Percentiles rank a stretch among this genome's conserved stretches.
Conservation (phyloP, 1,140 invertebrate genomes). For the Cyrtorhinus lividipennis region DNA sequence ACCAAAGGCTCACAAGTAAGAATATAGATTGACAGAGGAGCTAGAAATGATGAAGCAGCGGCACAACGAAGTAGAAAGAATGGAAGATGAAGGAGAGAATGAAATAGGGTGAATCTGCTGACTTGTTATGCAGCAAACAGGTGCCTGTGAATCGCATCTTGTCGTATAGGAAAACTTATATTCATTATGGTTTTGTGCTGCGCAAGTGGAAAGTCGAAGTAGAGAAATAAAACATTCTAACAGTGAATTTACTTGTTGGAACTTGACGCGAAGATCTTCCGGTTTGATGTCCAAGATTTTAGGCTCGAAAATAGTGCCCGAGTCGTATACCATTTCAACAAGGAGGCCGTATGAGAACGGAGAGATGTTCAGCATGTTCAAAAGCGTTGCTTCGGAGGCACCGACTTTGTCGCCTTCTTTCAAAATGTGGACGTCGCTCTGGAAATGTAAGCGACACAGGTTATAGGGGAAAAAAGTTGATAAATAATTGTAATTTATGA, state of each 20-base stretch:
- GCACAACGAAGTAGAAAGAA: too few relatives aligned
- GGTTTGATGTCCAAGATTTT: slow-evolving; percentile 96
- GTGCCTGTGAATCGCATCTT: too few relatives aligned
- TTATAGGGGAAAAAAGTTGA: slow-evolving; percentile 22
- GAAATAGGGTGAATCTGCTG: too few relatives aligned
- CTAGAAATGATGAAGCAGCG: too few relatives aligned
- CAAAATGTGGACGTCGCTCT: slow-evolving; percentile 90
- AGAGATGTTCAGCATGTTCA: slow-evolving; percentile 99
- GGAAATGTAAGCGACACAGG: slow-evolving; percentile 27
- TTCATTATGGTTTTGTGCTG: too few relatives aligned
- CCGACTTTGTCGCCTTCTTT: slow-evolving; percentile 96
- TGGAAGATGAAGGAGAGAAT: too few relatives aligned
- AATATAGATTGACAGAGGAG: too few relatives aligned
- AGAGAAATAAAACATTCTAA: too few relatives aligned
- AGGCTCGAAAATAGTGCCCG: slow-evolving; percentile 93
- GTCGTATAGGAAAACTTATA: too few relatives aligned
- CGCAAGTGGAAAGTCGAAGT: too few relatives aligned
- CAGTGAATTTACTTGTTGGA: slow-evolving; percentile 32
- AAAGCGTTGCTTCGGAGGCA: slow-evolving; percentile 91
- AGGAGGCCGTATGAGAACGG: slow-evolving; percentile 97
- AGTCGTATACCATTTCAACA: slow-evolving; percentile 94
- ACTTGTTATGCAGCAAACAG: too few relatives aligned
- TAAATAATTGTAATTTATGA: not conserved
- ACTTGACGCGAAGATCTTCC: slow-evolving; percentile 80
- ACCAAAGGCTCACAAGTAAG: too few relatives aligned